Evolutionary conservation across 2,888 invertebrate species (phyloP), one percentile per base, ranked within the genome.

Genomic region (Boloria selene): DNA sequence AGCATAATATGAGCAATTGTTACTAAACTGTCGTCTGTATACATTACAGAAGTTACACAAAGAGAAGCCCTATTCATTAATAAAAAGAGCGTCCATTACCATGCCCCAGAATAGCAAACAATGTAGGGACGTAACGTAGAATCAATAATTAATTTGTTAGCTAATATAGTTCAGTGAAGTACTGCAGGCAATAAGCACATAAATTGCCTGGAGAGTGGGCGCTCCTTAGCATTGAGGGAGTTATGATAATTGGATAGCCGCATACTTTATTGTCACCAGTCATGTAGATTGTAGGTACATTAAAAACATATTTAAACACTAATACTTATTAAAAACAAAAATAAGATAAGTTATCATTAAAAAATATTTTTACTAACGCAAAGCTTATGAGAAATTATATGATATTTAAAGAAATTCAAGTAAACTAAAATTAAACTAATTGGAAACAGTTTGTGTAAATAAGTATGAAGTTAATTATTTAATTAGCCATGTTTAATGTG

Each of bases 151-250:
- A 56, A 58, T 53, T 50, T 54, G 61, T 42, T 44, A 58, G 47
- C 49, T 61, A 64, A 61, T 64, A 61, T 7, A n/a, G 54, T 58
- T 7, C 55, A 26, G 16, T 50, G 31, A 55, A 52, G 38, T 49
- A 45, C 44, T 52, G 58, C 56, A 56, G 69, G 53, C 59, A 61
- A 60, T 64, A 61, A 18, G 52, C 26, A 55, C 64, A 26, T 68
- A 60, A 67, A 67, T 61, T 64, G 22, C 44, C 26, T 52, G 56
- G 13, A 38, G 47, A 22, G 22, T 49, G 55, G 38, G 31, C 59
- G 49, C 66, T 31, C 66, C 66, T 62, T 56, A 38, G 22, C 53
- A 53, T 59, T 62, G 42, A 60, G 47, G 38, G 7, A 16, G 54
- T 62, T 18, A 62, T 56, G 16, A 7, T n/a, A n/a, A 7, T 13